phyloP scores from a whole-genome alignment of 2,113 vertebrate genomes.

The Coptodon bakossiorum region DNA sequence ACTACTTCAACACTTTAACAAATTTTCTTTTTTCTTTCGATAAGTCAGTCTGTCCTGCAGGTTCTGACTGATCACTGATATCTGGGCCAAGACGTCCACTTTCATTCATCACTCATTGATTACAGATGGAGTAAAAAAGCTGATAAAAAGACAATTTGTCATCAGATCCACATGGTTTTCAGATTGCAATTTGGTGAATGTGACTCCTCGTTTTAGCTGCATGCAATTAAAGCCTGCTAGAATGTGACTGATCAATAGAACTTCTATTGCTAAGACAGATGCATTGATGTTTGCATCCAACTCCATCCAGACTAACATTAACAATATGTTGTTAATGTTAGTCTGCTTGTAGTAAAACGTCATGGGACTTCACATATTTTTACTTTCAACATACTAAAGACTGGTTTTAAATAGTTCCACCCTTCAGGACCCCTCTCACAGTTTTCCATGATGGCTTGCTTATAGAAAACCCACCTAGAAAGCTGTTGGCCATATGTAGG shows the following conservation, averaged over 20 bases:
- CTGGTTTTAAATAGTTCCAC: neutral
- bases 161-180: neutral
- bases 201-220: neutral
- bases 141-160: neutral
- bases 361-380: neutral
- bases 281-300: neutral
- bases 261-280: fast-evolving
- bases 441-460: neutral
- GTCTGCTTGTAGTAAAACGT: neutral
- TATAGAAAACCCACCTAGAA: neutral
- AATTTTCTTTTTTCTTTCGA: neutral
- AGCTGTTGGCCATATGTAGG: neutral
- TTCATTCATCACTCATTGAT: neutral
- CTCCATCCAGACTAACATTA: neutral
- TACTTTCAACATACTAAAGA: neutral
- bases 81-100: neutral
- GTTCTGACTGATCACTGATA: neutral
- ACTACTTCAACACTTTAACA: neutral
- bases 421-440: fast-evolving
- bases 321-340: neutral
- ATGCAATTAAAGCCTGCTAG: neutral
- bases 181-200: neutral
- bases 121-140: neutral
- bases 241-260: neutral
- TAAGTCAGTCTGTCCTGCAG: neutral